These are phyloP conservation scores for Eupithecia exiguata DNA, from an alignment of 2,888 invertebrate genomes.

Conservation along the genomic window DNA sequence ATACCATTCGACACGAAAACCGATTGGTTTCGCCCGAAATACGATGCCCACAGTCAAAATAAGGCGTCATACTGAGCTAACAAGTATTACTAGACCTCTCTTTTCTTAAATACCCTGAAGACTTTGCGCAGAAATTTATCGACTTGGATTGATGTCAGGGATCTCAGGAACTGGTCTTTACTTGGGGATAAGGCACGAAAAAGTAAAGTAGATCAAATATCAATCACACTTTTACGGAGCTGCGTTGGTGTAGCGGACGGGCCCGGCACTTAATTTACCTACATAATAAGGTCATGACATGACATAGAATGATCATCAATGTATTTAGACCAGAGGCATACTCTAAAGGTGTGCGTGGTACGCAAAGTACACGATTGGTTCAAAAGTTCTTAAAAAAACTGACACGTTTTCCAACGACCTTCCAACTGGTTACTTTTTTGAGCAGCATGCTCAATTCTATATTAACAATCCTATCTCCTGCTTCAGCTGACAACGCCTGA, in stretches of 20 bases:
- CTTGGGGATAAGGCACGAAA: conserved; percentile 36
- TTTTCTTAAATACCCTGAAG: conserved; percentile 2
- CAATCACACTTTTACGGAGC: conserved; percentile 7
- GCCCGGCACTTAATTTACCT: neutral
- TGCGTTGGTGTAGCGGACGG: neutral
- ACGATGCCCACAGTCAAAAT: conserved; percentile 58
- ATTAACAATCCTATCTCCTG: neutral
- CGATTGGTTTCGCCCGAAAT: conserved; percentile 59
- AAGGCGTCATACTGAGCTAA: conserved; percentile 34
- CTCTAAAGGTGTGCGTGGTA: neutral
- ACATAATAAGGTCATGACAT: neutral
- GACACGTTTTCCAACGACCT: neutral
- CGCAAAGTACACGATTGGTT: neutral
- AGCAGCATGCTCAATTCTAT: neutral
- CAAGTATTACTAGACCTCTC: conserved; percentile 27
- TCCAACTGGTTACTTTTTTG: neutral
- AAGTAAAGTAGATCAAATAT: conserved; percentile 15
- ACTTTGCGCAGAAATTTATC: neutral
- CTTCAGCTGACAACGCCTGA: neutral
- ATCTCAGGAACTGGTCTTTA: conserved; percentile 22
- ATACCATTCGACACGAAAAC: conserved; percentile 63
- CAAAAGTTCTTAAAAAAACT: neutral
- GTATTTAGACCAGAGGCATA: neutral
- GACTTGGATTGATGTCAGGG: conserved; percentile 16
- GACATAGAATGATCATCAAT: neutral